Evolutionary conservation across 92 coral and sea anemone species (phyloP).

Genomic region (Porites divaricata): DNA sequence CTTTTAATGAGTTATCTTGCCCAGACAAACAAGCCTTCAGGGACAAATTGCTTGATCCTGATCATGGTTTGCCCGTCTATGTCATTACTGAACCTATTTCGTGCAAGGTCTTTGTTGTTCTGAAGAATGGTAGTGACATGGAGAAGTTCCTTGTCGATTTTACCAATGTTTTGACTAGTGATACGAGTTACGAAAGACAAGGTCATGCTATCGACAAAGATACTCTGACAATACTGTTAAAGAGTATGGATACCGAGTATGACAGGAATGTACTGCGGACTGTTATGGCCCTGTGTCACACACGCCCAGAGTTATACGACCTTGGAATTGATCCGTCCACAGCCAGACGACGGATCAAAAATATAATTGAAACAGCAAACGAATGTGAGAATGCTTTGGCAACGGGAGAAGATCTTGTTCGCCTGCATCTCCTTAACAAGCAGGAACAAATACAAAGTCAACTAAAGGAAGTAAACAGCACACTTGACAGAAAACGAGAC

Average conservation of each 20-base stretch:
- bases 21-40: too few species aligned
- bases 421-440: constrained; percentile 35
- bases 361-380: neutral
- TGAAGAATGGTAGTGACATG: constrained; percentile 32
- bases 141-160: constrained; percentile 53
- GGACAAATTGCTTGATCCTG: constrained; percentile 64
- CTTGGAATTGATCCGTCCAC: constrained; percentile 52
- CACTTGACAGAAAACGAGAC: constrained; percentile 39
- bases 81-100: constrained; percentile 49
- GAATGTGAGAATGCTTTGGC: constrained; percentile 11
- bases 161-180: constrained; percentile 20
- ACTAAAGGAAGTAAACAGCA: constrained; percentile 28
- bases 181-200: constrained; percentile 20
- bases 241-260: constrained; percentile 58
- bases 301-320: constrained; percentile 40
- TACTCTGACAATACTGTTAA: constrained; percentile 25
- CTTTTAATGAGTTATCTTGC: constrained; percentile 54
- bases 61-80: constrained; percentile 52
- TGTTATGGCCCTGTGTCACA: constrained; percentile 25
- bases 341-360: constrained; percentile 31
- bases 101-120: constrained; percentile 49
- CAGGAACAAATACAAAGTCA: constrained; percentile 40
- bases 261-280: constrained; percentile 46
- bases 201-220: constrained; percentile 30
- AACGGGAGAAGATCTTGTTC: neutral